phyloP scores from a whole-genome alignment of 1,140 invertebrate genomes.

The Habropoda laboriosa region DNA sequence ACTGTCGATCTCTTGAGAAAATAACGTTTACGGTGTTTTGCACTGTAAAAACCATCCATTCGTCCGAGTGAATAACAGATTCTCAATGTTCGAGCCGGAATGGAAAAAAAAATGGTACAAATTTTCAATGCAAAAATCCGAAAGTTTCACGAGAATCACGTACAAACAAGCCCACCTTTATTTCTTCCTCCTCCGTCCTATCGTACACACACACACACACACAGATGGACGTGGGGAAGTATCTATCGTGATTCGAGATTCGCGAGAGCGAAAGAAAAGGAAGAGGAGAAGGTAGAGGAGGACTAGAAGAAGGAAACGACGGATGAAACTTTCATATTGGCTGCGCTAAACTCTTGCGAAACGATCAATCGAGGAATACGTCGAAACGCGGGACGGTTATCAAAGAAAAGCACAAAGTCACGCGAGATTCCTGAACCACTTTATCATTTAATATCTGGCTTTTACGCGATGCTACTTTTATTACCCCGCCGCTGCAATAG shows the following conservation, averaged over 20 bases:
- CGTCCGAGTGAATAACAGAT: no score
- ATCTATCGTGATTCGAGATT: conserved; percentile 29
- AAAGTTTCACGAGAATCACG: neutral
- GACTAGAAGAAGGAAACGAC: neutral
- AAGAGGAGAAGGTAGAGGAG: neutral
- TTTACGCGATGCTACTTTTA: conserved; percentile 55
- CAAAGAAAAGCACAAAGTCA: conserved; percentile 57
- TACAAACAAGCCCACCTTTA: neutral
- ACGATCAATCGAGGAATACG: conserved; percentile 59
- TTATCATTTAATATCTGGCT: conserved; percentile 58
- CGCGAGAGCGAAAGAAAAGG: neutral
- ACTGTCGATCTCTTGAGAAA: no score
- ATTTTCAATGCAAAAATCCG: neutral
- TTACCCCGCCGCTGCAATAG: conserved; percentile 8
- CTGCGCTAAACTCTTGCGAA: conserved; percentile 52
- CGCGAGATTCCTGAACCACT: conserved; percentile 45
- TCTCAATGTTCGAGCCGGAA: no score
- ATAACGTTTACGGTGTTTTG: no score
- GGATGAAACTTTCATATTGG: conserved; percentile 56
- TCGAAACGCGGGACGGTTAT: conserved; percentile 40
- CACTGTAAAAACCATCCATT: no score
- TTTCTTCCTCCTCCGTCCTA: no score
- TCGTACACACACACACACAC: no score
- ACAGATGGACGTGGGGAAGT: conserved; percentile 31
- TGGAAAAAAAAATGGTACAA: neutral